A percentile compares a stretch with the other conserved stretches of the same genome.
phyloP scores from a whole-genome alignment of 92 coral and sea anemone species.

The Blastomussa wellsi region DNA sequence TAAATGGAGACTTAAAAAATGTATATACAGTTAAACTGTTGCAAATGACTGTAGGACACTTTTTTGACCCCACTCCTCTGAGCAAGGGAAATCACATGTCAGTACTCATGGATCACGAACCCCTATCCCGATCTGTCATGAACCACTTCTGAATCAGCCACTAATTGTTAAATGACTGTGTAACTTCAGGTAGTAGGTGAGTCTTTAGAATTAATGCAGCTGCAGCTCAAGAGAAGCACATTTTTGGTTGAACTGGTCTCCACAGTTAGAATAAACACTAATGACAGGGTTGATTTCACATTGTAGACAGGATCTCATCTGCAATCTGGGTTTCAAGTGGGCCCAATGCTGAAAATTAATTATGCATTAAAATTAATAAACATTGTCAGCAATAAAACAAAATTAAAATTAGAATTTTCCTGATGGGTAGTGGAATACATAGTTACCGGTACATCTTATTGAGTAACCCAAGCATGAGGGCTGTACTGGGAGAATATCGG shows the following conservation, averaged over 20 bases:
- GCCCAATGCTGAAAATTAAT: constrained; percentile 66
- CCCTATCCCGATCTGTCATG: not conserved
- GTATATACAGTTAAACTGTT: no score
- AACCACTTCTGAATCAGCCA: not conserved
- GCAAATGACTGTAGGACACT: no score
- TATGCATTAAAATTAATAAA: not conserved
- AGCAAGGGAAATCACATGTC: not conserved
- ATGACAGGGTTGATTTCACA: constrained; percentile 25
- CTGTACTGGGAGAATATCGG: no score
- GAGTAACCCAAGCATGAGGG: no score
- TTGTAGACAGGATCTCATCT: constrained; percentile 84
- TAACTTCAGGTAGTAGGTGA: not conserved
- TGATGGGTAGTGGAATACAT: not conserved
- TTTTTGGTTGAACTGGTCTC: not conserved
- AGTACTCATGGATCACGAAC: not conserved
- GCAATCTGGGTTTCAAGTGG: constrained; percentile 90
- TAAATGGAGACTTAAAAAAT: not conserved
- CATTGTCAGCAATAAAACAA: not conserved
- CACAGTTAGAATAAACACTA: not conserved
- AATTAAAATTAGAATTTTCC: not conserved
- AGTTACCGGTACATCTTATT: not conserved
- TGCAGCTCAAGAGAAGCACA: not conserved
- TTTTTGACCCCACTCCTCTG: no score
- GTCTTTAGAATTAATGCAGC: not conserved
- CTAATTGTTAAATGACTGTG: not conserved